phyloP scores from a whole-genome alignment of 2,888 invertebrate genomes.

The Thumatha senex region DNA sequence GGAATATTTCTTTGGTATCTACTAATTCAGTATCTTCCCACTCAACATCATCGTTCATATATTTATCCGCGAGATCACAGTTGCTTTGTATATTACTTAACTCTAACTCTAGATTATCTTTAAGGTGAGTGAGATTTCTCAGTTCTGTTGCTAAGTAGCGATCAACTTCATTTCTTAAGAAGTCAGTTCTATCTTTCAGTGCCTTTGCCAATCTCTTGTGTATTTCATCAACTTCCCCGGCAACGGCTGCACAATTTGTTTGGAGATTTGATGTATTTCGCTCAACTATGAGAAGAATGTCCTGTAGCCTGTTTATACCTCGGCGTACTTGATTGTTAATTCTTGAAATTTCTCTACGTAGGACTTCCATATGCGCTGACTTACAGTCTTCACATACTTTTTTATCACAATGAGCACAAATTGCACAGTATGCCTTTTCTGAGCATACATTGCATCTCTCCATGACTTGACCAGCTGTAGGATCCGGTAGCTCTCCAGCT shows the following conservation, averaged over 20 bases:
- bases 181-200: conserved; percentile 94
- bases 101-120: conserved; percentile 97
- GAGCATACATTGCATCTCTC: conserved; percentile 97
- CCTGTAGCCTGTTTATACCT: conserved; percentile 94
- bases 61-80: conserved; percentile 97
- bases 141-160: conserved; percentile 95
- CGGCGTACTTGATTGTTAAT: conserved; percentile 95
- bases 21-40: conserved; percentile 97
- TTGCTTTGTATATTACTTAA: conserved; percentile 97
- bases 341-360: conserved; percentile 94
- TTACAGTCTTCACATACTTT: conserved; percentile 98
- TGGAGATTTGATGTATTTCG: conserved; percentile 95
- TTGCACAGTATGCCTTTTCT: conserved; percentile 93
- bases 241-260: conserved; percentile 94
- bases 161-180: conserved; percentile 94
- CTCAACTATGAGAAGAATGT: conserved; percentile 92
- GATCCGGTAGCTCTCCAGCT: conserved; percentile 95
- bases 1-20: conserved; percentile 97
- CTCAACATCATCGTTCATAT: conserved; percentile 94
- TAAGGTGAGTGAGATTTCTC: conserved; percentile 92
- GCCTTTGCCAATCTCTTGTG: conserved; percentile 94
- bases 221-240: conserved; percentile 97
- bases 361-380: conserved; percentile 97
- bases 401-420: conserved; percentile 98
- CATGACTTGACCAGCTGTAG: conserved; percentile 95